Evolutionary conservation across 1,140 invertebrate species (phyloP), one percentile per base, ranked within the genome.

Genomic region (Nomia melanderi): DNA sequence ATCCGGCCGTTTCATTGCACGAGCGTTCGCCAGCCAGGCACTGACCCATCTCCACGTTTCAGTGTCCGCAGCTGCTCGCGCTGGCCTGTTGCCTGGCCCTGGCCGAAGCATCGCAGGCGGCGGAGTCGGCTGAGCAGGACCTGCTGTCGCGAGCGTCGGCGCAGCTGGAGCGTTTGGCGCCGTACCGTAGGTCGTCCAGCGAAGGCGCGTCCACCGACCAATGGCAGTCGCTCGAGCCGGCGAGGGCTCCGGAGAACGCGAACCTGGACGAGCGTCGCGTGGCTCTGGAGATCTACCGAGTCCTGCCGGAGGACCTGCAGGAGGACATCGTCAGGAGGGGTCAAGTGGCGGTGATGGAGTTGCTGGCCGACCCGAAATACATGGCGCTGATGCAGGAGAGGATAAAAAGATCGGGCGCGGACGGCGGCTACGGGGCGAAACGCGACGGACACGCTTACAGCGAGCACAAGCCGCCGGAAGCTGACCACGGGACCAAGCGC

Each of bases 151-250:
- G 82, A 14, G 90, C 90, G 4, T 89, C 89, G 2, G 86, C 86
- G 5, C 91, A 92, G 64, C 79, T 92, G 57, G 86, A 91, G 7
- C 89, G 90, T 64, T 78, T 92, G n/a, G 77, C 85, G 4, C 69
- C 82, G 2, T 92, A 90, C 70, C 83, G 88, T n/a, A 86, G 84
- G 56, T 60, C 66, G 1, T 20, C 57, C 9, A 41, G 47, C 2
- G 31, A 36, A 33, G 17, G 1, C 0, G 3, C 47, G 8, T 8
- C 27, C n/a, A 25, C 50, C 17, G 71, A 73, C 20, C 71, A 78
- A n/a, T 66, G 50, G 54, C 57, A 44, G 7, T 11, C 27, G 20
- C 53, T 60, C 0, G 57, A 77, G 17, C 8, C 31, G 6, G 9
- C 39, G 11, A 57, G 31, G 39, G 62, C 82, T 14, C 20, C 63